These are phyloP conservation scores for Stegostoma tigrinum DNA, from an alignment of 2,113 vertebrate genomes.

Conservation along the genomic window DNA sequence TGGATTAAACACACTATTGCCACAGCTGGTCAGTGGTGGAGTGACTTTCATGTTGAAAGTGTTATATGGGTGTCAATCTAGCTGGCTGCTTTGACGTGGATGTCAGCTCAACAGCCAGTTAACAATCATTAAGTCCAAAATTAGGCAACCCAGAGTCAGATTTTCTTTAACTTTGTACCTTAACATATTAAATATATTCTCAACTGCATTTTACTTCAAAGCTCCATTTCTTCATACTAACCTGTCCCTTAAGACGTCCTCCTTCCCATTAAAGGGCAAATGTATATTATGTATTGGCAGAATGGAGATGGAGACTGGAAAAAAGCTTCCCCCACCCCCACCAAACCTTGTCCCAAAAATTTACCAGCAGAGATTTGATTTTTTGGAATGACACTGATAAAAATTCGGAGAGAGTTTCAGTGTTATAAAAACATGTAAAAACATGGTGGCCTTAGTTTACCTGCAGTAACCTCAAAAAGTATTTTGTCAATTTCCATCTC, in stretches of 20 bases:
- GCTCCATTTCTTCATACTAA: neutral
- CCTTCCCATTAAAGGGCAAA: neutral
- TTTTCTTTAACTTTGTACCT: neutral
- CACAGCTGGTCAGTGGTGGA: too few relatives aligned
- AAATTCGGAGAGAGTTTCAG: neutral
- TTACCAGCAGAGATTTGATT: neutral
- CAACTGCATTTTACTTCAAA: neutral
- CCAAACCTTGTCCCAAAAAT: neutral
- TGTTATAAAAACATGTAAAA: neutral
- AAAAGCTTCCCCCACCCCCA: too few relatives aligned
- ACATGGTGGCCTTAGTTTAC: slow-evolving; percentile 50
- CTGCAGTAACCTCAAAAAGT: slow-evolving; percentile 94
- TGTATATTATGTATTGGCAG: neutral
- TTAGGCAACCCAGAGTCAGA: neutral
- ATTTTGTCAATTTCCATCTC: slow-evolving; percentile 93
- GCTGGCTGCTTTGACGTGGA: neutral
- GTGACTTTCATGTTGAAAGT: too few relatives aligned
- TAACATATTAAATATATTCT: neutral
- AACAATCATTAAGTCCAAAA: neutral
- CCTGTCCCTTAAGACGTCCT: neutral
- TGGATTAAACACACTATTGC: too few relatives aligned
- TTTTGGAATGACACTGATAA: neutral
- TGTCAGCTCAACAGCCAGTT: neutral
- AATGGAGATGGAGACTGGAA: too few relatives aligned
- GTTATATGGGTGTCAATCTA: too few relatives aligned